phyloP scores from a whole-genome alignment of 2,888 invertebrate genomes.

The Camptogramma bilineatum region DNA sequence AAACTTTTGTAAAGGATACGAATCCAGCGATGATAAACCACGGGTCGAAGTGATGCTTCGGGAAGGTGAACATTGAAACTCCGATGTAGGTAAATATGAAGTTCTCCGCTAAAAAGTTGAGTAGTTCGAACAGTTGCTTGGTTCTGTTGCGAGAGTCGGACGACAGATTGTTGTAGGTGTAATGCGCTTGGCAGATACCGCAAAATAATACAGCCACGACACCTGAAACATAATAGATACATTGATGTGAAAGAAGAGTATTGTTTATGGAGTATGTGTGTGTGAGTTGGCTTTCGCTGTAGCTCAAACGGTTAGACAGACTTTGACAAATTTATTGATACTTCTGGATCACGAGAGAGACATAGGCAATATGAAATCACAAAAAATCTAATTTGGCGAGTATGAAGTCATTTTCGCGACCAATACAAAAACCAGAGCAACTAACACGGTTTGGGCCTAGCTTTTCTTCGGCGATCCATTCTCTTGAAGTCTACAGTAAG shows the following conservation, averaged over 20 bases:
- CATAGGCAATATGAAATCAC: too few relatives aligned
- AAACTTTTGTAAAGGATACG: conserved; percentile 88
- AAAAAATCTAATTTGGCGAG: too few relatives aligned
- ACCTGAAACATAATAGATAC: conserved; percentile 79
- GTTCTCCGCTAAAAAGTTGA: conserved; percentile 98
- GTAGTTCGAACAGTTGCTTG: conserved; percentile 96
- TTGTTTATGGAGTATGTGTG: too few relatives aligned
- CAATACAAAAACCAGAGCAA: too few relatives aligned
- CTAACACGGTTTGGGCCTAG: too few relatives aligned
- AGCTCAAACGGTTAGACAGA: too few relatives aligned
- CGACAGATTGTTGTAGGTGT: conserved; percentile 98
- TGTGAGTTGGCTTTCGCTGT: too few relatives aligned
- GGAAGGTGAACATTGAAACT: conserved; percentile 99
- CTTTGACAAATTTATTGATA: too few relatives aligned
- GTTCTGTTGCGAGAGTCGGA: conserved; percentile 94
- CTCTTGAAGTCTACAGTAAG: too few relatives aligned
- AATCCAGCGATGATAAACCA: conserved; percentile 97
- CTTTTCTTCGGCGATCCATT: too few relatives aligned
- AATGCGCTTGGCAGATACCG: conserved; percentile 99
- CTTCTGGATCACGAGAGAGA: too few relatives aligned
- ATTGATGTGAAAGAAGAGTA: not conserved
- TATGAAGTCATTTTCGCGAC: too few relatives aligned
- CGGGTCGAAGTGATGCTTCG: conserved; percentile 96
- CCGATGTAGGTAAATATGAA: conserved; percentile 99
- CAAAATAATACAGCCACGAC: conserved; percentile 99